A percentile compares a stretch with the other conserved stretches of the same genome.
These are phyloP conservation scores for Actinernus sp. DNA, from an alignment of 92 coral and sea anemone species.

Conservation along the genomic window DNA sequence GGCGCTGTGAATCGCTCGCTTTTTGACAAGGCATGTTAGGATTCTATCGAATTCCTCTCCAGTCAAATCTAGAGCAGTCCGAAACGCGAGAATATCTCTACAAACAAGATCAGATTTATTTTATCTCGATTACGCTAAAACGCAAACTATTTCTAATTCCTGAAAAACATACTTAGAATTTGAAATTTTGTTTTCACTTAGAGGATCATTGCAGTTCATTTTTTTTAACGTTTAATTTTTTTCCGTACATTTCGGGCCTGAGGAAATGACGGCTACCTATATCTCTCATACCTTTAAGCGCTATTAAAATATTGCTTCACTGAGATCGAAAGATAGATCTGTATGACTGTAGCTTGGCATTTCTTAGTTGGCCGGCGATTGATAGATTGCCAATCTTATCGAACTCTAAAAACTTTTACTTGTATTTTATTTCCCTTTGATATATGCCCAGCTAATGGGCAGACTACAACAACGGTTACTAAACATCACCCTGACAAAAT, in stretches of 20 bases:
- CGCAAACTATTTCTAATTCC: neutral
- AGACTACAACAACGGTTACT: neutral
- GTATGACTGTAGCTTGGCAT: conserved; percentile 41
- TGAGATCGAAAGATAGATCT: conserved; percentile 45
- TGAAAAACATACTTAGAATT: neutral
- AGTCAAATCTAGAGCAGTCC: neutral
- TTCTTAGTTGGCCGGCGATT: conserved; percentile 21
- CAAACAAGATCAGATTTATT: conserved; percentile 1
- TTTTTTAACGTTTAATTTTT: conserved; percentile 4
- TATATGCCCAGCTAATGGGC: conserved; percentile 27
- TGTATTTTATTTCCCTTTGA: neutral
- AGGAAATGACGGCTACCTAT: conserved; percentile 9
- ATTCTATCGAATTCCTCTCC: neutral
- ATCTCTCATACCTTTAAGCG: conserved; percentile 24
- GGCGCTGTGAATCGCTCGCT: neutral
- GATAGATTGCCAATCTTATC: conserved; percentile 21
- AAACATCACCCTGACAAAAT: too few relatives aligned
- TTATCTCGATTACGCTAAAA: neutral
- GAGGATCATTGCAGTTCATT: neutral
- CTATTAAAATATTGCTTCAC: conserved; percentile 49
- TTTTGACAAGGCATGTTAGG: neutral
- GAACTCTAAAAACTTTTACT: conserved; percentile 13
- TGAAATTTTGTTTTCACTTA: neutral
- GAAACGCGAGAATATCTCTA: conserved; percentile 6
- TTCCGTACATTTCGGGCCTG: conserved; percentile 25